These are phyloP conservation scores for Lanius ludovicianus DNA, from an alignment of 2,113 vertebrate species.

Conservation along the genomic window DNA sequence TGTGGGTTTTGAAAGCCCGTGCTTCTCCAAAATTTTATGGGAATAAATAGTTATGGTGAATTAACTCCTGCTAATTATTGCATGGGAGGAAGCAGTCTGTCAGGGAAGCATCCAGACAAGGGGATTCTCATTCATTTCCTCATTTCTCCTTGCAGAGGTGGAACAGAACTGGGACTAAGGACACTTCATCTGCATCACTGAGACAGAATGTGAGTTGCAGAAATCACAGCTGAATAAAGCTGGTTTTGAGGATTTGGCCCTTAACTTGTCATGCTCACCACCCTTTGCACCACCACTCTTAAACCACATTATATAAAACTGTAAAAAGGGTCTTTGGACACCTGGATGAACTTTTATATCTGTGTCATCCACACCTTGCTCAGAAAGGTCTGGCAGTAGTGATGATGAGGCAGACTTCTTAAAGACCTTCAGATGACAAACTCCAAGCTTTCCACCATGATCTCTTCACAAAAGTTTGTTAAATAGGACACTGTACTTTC, in stretches of 20 bases:
- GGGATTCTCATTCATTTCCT: background rate
- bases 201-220: background rate
- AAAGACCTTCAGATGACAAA: background rate
- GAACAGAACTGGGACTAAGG: background rate
- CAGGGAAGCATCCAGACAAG: background rate
- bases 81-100: background rate
- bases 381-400: background rate
- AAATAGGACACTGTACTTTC: constrained; percentile 7
- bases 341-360: background rate
- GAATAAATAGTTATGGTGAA: background rate
- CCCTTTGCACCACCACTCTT: background rate
- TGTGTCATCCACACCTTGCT: background rate
- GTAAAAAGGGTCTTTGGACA: background rate
- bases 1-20: background rate
- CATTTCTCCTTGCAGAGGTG: background rate
- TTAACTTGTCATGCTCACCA: background rate
- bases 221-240: background rate
- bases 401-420: background rate
- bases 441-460: background rate
- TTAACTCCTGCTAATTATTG: background rate
- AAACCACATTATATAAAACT: background rate
- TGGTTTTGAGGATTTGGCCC: background rate
- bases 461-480: constrained; percentile 14
- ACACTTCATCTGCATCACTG: background rate
- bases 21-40: background rate